Conservation (phyloP, 1,140 invertebrate genomes). For the Euglossa dilemma region DNA sequence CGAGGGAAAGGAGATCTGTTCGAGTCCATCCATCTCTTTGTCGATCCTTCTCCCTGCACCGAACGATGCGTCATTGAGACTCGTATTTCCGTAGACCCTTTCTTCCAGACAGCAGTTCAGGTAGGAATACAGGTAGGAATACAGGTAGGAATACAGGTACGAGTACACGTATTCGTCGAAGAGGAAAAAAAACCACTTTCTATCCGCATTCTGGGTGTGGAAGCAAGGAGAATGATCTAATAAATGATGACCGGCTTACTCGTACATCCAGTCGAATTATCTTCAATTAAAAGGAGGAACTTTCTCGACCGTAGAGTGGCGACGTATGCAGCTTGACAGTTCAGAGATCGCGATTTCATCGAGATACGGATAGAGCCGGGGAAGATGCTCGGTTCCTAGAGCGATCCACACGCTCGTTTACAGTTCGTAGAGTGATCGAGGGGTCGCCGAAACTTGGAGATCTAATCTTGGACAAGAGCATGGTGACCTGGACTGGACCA, state of each 20-base stretch:
- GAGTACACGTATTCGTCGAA: background rate
- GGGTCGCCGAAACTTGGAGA: background rate
- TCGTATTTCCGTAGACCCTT: constrained; percentile 52
- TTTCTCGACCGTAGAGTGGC: constrained; percentile 39
- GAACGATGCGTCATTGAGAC: constrained; percentile 20
- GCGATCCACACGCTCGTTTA: background rate
- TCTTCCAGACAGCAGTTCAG: too few species aligned
- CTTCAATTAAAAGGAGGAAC: constrained; percentile 53
- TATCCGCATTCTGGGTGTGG: constrained; percentile 50
- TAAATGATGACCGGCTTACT: constrained; percentile 41
- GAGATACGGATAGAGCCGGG: background rate
- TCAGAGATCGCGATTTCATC: background rate
- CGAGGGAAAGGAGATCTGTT: constrained; percentile 58
- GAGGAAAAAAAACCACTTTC: constrained; percentile 55
- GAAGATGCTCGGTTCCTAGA: background rate
- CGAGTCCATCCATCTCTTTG: constrained; percentile 48
- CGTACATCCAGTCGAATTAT: constrained; percentile 37
- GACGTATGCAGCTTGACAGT: background rate
- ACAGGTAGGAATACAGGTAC: background rate
- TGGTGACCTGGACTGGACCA: too few species aligned
- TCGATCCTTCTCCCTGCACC: constrained; percentile 7
- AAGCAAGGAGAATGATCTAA: constrained; percentile 36
- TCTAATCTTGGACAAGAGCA: too few species aligned
- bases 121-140: background rate
- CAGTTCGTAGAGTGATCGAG: background rate